These are phyloP conservation scores for Polyommatus iphigenia DNA, from an alignment of 2,888 invertebrate species.

Conservation along the genomic window DNA sequence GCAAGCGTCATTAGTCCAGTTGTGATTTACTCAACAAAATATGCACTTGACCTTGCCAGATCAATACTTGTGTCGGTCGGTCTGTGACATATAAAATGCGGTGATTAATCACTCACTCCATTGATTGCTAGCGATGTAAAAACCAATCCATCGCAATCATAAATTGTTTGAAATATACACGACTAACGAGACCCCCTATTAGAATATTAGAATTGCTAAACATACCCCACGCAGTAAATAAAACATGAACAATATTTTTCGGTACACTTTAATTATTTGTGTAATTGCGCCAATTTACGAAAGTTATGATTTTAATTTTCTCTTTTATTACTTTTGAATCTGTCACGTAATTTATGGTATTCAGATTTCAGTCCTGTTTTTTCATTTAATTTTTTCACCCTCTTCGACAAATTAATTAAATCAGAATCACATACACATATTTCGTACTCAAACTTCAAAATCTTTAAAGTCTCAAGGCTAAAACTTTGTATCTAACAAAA, in stretches of 20 bases:
- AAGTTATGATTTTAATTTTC: not conserved
- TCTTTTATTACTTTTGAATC: not conserved
- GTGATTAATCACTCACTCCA: constrained; percentile 52
- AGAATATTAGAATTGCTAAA: constrained; percentile 22
- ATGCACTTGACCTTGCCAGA: constrained; percentile 64
- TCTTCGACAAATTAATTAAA: not conserved
- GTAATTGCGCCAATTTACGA: not conserved
- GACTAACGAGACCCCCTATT: constrained; percentile 18
- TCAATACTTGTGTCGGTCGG: constrained; percentile 55
- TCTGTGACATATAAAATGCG: constrained; percentile 47
- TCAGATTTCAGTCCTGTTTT: not conserved
- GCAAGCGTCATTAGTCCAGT: constrained; percentile 9
- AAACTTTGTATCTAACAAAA: not conserved
- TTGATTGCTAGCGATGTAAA: constrained; percentile 35
- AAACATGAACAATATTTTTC: constrained; percentile 5
- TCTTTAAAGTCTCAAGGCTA: not conserved
- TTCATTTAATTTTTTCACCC: not conserved
- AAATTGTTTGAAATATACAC: constrained; percentile 22
- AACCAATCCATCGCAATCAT: constrained; percentile 15
- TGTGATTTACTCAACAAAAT: constrained; percentile 32
- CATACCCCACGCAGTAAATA: not conserved
- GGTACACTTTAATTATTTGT: not conserved
- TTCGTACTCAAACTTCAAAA: not conserved
- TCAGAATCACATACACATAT: not conserved
- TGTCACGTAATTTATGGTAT: not conserved